Conservation (phyloP, 1,140 invertebrate genomes). For the Heterodera carotae region DNA sequence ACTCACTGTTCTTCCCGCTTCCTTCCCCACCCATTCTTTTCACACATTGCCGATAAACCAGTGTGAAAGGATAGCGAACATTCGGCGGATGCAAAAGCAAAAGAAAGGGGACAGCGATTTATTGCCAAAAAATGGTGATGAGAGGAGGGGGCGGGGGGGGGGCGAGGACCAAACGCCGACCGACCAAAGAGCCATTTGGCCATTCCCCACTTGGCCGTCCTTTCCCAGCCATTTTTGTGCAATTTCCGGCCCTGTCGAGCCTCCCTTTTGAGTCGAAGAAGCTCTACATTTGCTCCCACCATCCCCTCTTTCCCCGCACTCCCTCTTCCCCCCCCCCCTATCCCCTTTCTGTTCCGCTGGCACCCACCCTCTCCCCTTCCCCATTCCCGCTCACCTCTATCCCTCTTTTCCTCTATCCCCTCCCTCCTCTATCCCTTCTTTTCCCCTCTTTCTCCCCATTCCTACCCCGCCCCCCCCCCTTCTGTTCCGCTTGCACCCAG, state of each 20-base stretch:
- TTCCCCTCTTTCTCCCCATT: too few relatives aligned
- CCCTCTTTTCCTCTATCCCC: too few relatives aligned
- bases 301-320: too few relatives aligned
- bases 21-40: not conserved
- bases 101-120: constrained; percentile 1
- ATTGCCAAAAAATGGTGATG: not conserved
- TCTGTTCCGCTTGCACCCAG: not conserved
- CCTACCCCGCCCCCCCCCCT: not conserved
- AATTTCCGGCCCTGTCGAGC: constrained; percentile 5
- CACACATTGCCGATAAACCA: not conserved
- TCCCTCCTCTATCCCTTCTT: too few relatives aligned
- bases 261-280: not conserved
- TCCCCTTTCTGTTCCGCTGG: not conserved
- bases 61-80: not conserved
- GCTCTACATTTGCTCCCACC: too few relatives aligned
- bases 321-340: not conserved
- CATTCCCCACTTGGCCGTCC: not conserved
- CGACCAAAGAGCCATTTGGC: not conserved
- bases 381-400: too few relatives aligned
- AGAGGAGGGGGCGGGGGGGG: not conserved
- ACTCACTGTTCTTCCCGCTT: not conserved
- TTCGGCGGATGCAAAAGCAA: constrained; percentile 7
- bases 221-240: constrained; percentile 20
- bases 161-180: too few relatives aligned
- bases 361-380: too few relatives aligned